Evolutionary conservation across 1,140 invertebrate genomes (phyloP).

Genomic region (Polyergus mexicanus): DNA sequence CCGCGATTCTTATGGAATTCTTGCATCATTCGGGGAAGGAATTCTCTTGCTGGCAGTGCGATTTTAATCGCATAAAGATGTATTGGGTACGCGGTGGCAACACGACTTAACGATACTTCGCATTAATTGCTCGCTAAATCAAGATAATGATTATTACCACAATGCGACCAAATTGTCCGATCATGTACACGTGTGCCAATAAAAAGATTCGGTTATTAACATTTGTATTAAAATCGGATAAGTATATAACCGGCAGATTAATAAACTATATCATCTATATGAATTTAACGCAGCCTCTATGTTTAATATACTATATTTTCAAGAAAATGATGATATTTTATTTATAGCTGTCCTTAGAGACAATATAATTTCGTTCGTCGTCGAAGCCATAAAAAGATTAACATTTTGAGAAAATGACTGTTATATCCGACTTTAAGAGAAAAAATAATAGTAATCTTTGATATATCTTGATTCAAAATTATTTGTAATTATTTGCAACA

Average conservation of each 20-base stretch:
- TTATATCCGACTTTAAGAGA: too few relatives aligned
- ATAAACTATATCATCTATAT: not conserved
- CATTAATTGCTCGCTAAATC: constrained; percentile 37
- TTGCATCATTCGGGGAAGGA: constrained; percentile 57
- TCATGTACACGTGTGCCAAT: not conserved
- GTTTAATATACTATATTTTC: too few relatives aligned
- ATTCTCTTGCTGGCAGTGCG: constrained; percentile 49
- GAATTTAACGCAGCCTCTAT: too few relatives aligned
- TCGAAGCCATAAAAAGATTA: too few relatives aligned
- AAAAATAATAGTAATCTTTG: too few relatives aligned
- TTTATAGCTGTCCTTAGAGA: too few relatives aligned
- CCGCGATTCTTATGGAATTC: constrained; percentile 71
- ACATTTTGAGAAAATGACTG: too few relatives aligned
- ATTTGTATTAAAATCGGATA: constrained; percentile 3
- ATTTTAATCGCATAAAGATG: constrained; percentile 68
- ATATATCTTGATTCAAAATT: too few relatives aligned
- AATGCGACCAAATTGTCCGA: constrained; percentile 14
- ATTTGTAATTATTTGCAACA: too few relatives aligned
- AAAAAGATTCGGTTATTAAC: constrained; percentile 16
- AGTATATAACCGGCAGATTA: not conserved
- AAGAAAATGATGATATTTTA: too few relatives aligned
- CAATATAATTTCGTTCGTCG: too few relatives aligned
- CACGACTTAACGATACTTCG: constrained; percentile 58
- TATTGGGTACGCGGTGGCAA: not conserved
- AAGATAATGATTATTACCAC: constrained; percentile 30